Percentiles rank a stretch among this genome's conserved stretches.
phyloP scores from a whole-genome alignment of 2,113 vertebrate genomes.

The Naja naja region DNA sequence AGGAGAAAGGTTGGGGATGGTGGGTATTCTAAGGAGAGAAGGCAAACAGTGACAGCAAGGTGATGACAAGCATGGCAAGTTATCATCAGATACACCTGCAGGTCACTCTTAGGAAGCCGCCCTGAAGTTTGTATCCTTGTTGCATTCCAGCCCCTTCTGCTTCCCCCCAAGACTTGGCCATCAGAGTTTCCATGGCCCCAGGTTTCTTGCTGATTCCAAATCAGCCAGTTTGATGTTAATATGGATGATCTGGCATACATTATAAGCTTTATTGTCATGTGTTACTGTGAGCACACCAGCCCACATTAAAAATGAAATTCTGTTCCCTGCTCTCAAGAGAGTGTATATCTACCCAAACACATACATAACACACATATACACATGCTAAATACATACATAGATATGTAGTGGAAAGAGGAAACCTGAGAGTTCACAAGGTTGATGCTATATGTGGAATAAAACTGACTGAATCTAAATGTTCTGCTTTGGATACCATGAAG shows the following conservation, averaged over 20 bases:
- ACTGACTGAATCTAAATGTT: too few relatives aligned
- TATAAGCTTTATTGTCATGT: not conserved
- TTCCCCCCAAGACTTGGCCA: not conserved
- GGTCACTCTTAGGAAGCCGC: not conserved
- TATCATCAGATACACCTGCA: not conserved
- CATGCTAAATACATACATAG: too few relatives aligned
- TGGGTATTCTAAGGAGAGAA: not conserved
- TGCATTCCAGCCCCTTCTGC: not conserved
- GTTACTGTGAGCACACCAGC: too few relatives aligned
- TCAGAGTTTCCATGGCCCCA: not conserved
- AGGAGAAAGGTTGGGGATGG: not conserved
- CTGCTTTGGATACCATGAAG: too few relatives aligned
- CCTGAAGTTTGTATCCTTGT: not conserved
- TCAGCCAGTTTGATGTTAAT: not conserved
- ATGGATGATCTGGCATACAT: not conserved
- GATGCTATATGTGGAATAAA: too few relatives aligned
- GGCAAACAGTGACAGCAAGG: not conserved
- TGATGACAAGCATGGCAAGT: not conserved
- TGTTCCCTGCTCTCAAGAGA: too few relatives aligned
- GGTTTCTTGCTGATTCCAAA: not conserved
- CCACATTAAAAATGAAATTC: too few relatives aligned
- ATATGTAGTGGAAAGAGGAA: too few relatives aligned
- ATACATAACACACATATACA: too few relatives aligned
- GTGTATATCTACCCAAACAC: too few relatives aligned
- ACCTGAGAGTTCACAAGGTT: too few relatives aligned